Evolutionary conservation across 2,797 vertebrate genomes (phyloP), one percentile per base, ranked within the genome.

Genomic region (Vipera ursinii): DNA sequence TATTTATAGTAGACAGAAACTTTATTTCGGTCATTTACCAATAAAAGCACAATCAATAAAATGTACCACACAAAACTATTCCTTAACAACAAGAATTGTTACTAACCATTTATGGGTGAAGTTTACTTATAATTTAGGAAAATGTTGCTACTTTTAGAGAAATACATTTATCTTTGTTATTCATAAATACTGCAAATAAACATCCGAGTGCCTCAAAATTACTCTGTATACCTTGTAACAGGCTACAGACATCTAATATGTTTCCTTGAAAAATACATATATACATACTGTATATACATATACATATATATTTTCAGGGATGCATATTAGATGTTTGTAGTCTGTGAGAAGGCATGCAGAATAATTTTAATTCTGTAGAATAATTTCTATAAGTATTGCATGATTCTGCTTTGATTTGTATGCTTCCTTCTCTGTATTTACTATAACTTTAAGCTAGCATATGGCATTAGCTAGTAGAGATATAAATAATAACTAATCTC

Each of bases 391-490:
- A 78, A 96, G 32, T 53, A 82, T 17, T 93, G 59, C n/a, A 32
- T 92, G 94, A 60, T 28, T 89, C 24, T 87, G 91, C 93, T 92
- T 92, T 91, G 89, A 57, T 94, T 93, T 90, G 48, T 55, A 38
- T 65, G 57, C 32, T 95, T 92, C 82, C 89, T 94, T 95, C 93
- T 92, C 38, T 91, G 65, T 87, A 94, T 63, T 96, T 95, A 69
- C 94, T 97, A 93, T 89, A 96, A 94, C 95, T 95, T 90, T 93
- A 73, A 93, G 89, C 94, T 94, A 97, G 91, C 92, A 93, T 93
- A 63, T 69, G 65, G 53, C 26, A 95, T 93, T 86, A 69, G 88
- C 92, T 89, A 91, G 51, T 9, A 55, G 28, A 78, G 69, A 91
- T 91, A 60, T 91, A 93, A 91, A 91, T 93, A 91, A 57, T 65